phyloP scores from a whole-genome alignment of 2,797 vertebrate species.

The Otus scops region DNA sequence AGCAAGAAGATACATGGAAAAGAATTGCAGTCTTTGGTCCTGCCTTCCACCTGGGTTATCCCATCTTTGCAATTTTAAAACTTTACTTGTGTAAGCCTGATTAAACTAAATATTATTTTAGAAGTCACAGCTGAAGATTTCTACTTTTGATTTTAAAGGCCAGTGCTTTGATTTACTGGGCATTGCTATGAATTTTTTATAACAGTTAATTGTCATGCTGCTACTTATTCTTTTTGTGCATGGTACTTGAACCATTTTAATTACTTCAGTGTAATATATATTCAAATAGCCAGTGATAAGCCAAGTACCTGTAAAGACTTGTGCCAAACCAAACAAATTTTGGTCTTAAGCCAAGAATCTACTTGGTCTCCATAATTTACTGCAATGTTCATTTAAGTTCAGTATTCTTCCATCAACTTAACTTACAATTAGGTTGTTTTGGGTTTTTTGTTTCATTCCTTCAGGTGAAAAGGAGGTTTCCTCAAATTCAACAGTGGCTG shows the following conservation, averaged over 20 bases:
- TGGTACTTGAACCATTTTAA: slow-evolving; percentile 1
- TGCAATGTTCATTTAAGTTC: not conserved
- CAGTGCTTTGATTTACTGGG: not conserved
- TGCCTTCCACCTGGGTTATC: not conserved
- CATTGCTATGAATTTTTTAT: not conserved
- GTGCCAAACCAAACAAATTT: slow-evolving; percentile 35
- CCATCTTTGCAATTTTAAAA: not conserved
- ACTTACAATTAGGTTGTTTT: not conserved
- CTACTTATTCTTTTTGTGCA: not conserved
- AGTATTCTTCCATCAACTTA: slow-evolving; percentile 11
- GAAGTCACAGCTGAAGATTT: not conserved
- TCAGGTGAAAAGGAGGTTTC: slow-evolving; percentile 13
- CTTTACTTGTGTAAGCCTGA: not conserved
- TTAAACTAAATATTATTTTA: not conserved
- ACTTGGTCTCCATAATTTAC: not conserved
- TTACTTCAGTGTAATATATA: not conserved
- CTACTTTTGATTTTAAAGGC: not conserved
- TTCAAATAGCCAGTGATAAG: slow-evolving; percentile 25
- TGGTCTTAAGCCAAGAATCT: not conserved
- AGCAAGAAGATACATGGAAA: not conserved
- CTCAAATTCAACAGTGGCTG: slow-evolving; percentile 1
- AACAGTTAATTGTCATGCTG: not conserved
- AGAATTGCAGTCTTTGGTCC: not conserved
- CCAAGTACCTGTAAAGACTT: not conserved
- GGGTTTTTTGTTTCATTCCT: not conserved